Conservation (phyloP, 2,113 vertebrate genomes). For the Chaetops frenatus region DNA sequence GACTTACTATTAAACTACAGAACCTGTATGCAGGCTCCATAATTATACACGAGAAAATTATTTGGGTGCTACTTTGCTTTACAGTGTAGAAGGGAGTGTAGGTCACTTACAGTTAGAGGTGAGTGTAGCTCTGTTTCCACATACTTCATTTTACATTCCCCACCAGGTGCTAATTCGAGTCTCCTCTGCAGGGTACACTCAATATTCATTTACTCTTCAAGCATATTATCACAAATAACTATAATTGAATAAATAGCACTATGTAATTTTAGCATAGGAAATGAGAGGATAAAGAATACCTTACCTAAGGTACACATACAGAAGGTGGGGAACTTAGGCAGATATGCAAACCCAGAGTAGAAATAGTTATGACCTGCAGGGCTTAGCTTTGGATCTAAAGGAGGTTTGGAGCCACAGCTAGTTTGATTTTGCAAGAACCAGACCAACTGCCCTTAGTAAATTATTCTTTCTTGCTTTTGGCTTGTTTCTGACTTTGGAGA, state of each 20-base stretch:
- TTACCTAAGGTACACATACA: not conserved
- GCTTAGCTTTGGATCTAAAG: not conserved
- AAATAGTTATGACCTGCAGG: not conserved
- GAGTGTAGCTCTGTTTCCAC: not conserved
- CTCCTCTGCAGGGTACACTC: not conserved
- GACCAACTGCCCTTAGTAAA: conserved; percentile 4
- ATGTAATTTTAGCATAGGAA: not conserved
- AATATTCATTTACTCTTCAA: not conserved
- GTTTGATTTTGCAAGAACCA: not conserved
- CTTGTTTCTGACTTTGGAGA: not conserved
- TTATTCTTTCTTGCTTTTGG: conserved; percentile 21
- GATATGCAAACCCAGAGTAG: not conserved
- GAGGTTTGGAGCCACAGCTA: not conserved
- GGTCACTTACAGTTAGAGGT: no score
- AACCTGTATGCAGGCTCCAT: not conserved
- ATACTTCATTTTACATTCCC: not conserved
- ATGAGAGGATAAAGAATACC: not conserved
- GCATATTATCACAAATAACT: not conserved
- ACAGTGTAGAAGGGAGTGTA: no score
- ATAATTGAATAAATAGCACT: not conserved
- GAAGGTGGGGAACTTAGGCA: not conserved
- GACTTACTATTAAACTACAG: conserved; percentile 8
- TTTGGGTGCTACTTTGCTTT: not conserved
- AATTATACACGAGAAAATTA: conserved; percentile 6
- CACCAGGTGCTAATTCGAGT: not conserved